These are phyloP conservation scores for Dolichopus griseipennis DNA, from an alignment of 2,888 invertebrate genomes.

Conservation along the genomic window DNA sequence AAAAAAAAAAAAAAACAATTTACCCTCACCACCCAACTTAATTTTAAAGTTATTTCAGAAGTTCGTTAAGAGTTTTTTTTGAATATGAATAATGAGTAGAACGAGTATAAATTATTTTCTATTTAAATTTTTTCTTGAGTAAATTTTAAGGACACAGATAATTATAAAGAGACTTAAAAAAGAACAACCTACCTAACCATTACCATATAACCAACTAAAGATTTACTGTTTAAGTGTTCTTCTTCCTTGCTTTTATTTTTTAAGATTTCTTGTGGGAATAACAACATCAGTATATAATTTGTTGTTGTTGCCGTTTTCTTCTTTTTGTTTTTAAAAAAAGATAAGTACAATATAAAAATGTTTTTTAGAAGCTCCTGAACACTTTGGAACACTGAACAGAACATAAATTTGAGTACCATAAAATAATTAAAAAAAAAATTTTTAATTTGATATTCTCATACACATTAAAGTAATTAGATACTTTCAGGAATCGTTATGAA, in stretches of 20 bases:
- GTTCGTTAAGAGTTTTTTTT: too few relatives aligned
- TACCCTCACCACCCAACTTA: background rate
- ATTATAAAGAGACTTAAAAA: too few relatives aligned
- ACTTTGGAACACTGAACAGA: background rate
- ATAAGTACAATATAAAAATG: too few relatives aligned
- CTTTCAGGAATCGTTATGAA: background rate
- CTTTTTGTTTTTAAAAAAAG: too few relatives aligned
- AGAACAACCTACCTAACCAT: too few relatives aligned
- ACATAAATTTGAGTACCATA: background rate
- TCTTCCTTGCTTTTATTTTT: background rate
- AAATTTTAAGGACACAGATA: too few relatives aligned
- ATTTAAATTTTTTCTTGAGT: background rate
- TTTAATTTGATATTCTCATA: background rate
- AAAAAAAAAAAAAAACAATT: background rate
- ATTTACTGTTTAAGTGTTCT: background rate
- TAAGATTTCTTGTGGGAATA: background rate
- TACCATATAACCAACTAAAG: background rate
- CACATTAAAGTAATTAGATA: background rate
- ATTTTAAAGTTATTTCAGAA: too few relatives aligned
- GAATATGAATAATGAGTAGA: background rate
- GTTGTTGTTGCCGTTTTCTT: too few relatives aligned
- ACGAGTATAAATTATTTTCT: background rate
- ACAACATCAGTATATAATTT: background rate
- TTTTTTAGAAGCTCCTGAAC: too few relatives aligned
- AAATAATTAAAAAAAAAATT: background rate